Evolutionary conservation across 2,113 vertebrate genomes (phyloP), one percentile per base, ranked within the genome.

Genomic region (Phaethon lepturus): DNA sequence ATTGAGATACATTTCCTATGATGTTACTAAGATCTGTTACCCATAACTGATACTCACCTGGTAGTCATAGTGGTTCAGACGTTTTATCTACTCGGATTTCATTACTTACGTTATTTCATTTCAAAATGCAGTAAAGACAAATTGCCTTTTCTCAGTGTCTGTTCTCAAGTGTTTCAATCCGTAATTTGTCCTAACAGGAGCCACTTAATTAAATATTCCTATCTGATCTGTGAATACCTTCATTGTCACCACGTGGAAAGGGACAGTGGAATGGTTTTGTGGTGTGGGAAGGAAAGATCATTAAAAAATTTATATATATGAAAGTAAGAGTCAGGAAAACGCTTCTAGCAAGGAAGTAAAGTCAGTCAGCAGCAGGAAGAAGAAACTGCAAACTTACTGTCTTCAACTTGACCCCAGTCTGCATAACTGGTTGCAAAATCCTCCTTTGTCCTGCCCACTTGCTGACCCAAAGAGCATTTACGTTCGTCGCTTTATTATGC

Each of bases 401-500:
- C 22, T 40, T 28, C n/a, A 23, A 2, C 60, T 42, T 19, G n/a
- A 35, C 49, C 50, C 38, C 3, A 8, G 10, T 7, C 58, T 63
- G n/a, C 20, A 4, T 18, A 11, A 9, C 44, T 3, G 56, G 25
- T 28, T 63, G 45, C 29, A 9, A 23, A 42, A 28, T 16, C 53
- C 42, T 33, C 38, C 38, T 38, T 40, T 8, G 2, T 26, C 28
- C 66, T 49, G 9, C 60, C 13, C 4, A 0, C 58, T 53, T 45
- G 20, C 40, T 20, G 49, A 13, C 22, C 59, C 8, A 22, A 17
- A 2, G 1, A 2, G 16, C 4, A 1, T 25, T 58, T 58, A 58
- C 38, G 10, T 9, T 64, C 59, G 1, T 7, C 42, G 2, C 20
- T 0, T 38, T 10, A 18, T 29, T 17, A n/a, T 1, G 6, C 9